A percentile compares a stretch with the other conserved stretches of the same genome.
Evolutionary conservation across 2,797 vertebrate species (phyloP).

Genomic region (Pseudochirops corinnae): DNA sequence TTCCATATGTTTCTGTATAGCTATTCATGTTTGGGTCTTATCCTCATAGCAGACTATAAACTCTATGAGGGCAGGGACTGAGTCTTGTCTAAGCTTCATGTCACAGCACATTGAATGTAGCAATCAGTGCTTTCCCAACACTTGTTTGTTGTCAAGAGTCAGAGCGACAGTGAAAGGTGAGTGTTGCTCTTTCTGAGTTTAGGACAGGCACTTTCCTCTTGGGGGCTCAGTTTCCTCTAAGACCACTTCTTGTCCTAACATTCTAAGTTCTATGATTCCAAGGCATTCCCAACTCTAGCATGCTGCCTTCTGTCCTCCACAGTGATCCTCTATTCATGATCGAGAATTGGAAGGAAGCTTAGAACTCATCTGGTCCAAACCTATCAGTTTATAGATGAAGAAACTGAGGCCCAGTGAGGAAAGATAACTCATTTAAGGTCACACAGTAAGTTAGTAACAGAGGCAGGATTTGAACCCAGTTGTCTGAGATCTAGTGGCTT

Average conservation of each 20-base stretch:
- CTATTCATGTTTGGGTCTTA: background rate
- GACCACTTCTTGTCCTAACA: background rate
- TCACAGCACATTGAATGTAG: background rate
- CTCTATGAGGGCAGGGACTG: background rate
- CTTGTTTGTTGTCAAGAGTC: background rate
- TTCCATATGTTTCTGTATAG: background rate
- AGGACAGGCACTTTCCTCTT: background rate
- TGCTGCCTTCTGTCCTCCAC: background rate
- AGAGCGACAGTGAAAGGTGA: background rate
- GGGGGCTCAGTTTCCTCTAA: background rate
- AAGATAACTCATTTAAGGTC: background rate
- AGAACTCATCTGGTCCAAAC: background rate
- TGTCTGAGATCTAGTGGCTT: background rate
- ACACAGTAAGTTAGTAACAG: background rate
- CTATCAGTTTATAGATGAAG: background rate
- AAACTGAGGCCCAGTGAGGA: background rate
- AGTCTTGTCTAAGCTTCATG: background rate
- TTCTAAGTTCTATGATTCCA: background rate
- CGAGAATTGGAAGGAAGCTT: background rate
- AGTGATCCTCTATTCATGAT: background rate
- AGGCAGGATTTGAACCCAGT: background rate
- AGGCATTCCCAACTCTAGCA: background rate
- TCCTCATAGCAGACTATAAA: background rate
- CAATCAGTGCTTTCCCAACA: background rate
- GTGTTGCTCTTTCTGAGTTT: background rate